Evolutionary conservation across 2,888 invertebrate genomes (phyloP), one percentile per base, ranked within the genome.

Genomic region (Andrena trimmerana): DNA sequence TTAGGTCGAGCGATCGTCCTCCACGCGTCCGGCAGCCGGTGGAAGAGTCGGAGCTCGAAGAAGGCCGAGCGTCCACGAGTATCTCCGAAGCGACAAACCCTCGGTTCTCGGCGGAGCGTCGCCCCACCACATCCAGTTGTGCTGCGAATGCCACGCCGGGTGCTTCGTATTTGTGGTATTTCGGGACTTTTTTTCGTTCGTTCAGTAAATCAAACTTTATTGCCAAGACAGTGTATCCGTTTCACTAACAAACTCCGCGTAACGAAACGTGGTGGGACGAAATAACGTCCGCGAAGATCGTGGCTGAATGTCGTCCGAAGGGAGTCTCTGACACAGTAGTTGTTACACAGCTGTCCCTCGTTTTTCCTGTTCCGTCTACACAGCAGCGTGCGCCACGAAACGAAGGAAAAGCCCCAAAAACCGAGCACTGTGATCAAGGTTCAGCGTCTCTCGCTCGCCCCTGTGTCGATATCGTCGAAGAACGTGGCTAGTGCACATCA

Each of bases 91-190:
- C 86, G 86, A 86, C 89, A 88, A 86, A 88, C 90, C 89, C 86
- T 84, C 86, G 76, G 84, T 89, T 86, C 81, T 76, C 83, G 63
- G 42, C 89, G 88, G 86, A 90, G 85, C 72, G 73, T 72, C 90
- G 88, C 90, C 90, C 91, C 91, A 86, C 91, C 91, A 91, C 88
- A 92, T 91, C 91, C 93, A 93, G 93, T 93, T 91, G 91, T 91
- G 92, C 91, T 92, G 90, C 92, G 93, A 92, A 90, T 92, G 92
- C 91, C 90, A 90, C 86, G 87, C 86, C 85, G 92, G 88, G 89
- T 88, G 90, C 87, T 89, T 90, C 89, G 89, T 86, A 81, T 77
- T 77, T 83, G 88, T 62, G 84, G 74, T 69, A 65, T 78, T 78
- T 82, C 82, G 88, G 82, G 80, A 84, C 72, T 73, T 86, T 42